Percentiles rank a stretch among this genome's conserved stretches.
Evolutionary conservation across 2,888 invertebrate genomes (phyloP).

Genomic region (Hirtodrosophila cameraria): DNA sequence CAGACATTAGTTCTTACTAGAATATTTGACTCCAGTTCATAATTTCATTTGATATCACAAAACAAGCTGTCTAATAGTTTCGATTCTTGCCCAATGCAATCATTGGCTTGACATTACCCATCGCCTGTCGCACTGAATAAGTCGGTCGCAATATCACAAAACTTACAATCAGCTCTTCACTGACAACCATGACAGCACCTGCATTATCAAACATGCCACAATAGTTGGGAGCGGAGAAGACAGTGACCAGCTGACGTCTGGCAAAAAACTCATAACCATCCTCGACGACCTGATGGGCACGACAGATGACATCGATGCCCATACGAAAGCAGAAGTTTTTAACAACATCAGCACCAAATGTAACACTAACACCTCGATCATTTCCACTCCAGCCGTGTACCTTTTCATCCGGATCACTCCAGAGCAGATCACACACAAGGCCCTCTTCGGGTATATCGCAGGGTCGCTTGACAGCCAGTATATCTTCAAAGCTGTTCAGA

Average conservation of each 20-base stretch:
- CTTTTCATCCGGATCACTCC: conserved; percentile 98
- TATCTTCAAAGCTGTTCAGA: conserved; percentile 98
- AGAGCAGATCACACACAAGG: conserved; percentile 96
- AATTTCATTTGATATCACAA: neutral
- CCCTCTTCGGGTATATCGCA: conserved; percentile 99
- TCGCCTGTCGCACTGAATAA: neutral
- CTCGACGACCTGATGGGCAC: conserved; percentile 99
- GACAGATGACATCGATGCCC: conserved; percentile 99
- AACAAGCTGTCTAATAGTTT: conserved; percentile 31
- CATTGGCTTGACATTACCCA: conserved; percentile 4
- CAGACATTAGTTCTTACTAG: too few species aligned
- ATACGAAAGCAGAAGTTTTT: conserved; percentile 99
- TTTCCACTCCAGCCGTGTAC: conserved; percentile 99
- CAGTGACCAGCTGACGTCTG: conserved; percentile 96
- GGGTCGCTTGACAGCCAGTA: conserved; percentile 98
- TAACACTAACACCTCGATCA: conserved; percentile 99
- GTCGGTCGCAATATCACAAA: conserved; percentile 95
- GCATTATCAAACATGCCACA: conserved; percentile 95
- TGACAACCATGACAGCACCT: conserved; percentile 98
- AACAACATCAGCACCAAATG: conserved; percentile 99
- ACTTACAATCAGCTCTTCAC: conserved; percentile 99
- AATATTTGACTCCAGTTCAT: conserved; percentile 1
- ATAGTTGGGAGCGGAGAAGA: conserved; percentile 96
- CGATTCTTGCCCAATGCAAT: conserved; percentile 41
- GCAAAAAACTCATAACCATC: conserved; percentile 99